Conservation (phyloP, 2,888 invertebrate genomes). For the Xylota segnis region DNA sequence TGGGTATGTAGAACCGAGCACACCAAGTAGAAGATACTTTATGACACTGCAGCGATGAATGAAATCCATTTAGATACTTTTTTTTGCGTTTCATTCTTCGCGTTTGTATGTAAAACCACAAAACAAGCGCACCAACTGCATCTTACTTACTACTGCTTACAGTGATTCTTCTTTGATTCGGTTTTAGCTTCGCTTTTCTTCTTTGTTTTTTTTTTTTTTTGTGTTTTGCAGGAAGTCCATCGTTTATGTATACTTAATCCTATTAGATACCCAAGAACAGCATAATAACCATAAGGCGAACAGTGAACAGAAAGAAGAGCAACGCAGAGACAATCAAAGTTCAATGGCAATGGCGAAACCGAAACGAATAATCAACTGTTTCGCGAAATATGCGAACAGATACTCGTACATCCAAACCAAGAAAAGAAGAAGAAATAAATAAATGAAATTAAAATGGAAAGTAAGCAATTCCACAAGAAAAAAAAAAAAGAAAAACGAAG, state of each 20-base stretch:
- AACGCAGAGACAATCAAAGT: conserved; percentile 63
- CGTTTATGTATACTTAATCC: conserved; percentile 64
- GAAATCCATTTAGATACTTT: conserved; percentile 59
- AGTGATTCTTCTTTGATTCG: conserved; percentile 26
- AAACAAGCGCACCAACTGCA: conserved; percentile 21
- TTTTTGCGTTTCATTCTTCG: too few relatives aligned
- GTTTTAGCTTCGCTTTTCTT: conserved; percentile 7
- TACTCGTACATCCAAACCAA: background rate
- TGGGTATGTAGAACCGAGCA: conserved; percentile 29
- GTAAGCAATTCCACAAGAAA: conserved; percentile 53
- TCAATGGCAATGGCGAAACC: conserved; percentile 67
- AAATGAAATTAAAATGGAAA: conserved; percentile 70
- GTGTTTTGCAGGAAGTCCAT: conserved; percentile 70
- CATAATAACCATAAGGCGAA: background rate
- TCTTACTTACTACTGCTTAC: conserved; percentile 1
- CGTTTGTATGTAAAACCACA: conserved; percentile 12
- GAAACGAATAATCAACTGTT: conserved; percentile 33
- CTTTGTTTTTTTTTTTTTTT: too few relatives aligned
- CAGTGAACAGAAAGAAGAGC: background rate
- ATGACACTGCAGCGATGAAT: conserved; percentile 65
- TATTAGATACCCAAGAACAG: conserved; percentile 45
- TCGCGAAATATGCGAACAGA: background rate
- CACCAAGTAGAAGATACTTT: conserved; percentile 23
- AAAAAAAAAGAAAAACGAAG: background rate
- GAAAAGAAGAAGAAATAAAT: conserved; percentile 19